Evolutionary conservation across 2,888 invertebrate species (phyloP).

Genomic region (Atherix ibis): DNA sequence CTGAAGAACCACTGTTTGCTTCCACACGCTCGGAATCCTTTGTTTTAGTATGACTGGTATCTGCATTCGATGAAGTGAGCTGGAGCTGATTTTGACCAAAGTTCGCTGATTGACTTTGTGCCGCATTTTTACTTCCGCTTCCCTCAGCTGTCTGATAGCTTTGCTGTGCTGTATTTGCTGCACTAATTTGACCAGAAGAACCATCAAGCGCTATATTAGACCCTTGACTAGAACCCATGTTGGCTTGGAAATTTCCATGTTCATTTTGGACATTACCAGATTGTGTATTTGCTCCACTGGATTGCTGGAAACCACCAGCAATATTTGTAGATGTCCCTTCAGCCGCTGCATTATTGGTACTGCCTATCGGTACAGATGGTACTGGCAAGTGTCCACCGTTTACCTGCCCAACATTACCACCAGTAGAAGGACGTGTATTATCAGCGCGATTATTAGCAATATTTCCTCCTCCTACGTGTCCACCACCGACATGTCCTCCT

Average conservation of each 20-base stretch:
- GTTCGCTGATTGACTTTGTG: conserved; percentile 28
- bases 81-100: conserved; percentile 21
- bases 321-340: no score
- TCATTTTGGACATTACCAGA: conserved; percentile 15
- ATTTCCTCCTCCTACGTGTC: neutral
- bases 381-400: no score
- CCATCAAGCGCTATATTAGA: conserved; percentile 27
- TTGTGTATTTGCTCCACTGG: conserved; percentile 25
- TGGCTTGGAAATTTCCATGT: conserved; percentile 16
- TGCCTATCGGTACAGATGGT: no score
- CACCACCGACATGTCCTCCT: neutral
- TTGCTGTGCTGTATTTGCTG: conserved; percentile 27
- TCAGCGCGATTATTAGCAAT: neutral
- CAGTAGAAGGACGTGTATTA: no score
- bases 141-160: conserved; percentile 15
- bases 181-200: conserved; percentile 23
- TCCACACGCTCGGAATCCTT: conserved; percentile 16
- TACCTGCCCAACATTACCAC: no score
- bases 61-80: conserved; percentile 24
- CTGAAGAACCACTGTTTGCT: conserved; percentile 21
- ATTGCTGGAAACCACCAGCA: conserved; percentile 25
- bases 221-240: conserved; percentile 26
- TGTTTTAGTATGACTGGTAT: conserved; percentile 17
- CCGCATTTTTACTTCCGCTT: conserved; percentile 18
- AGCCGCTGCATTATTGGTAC: no score